These are phyloP conservation scores for Meloidogyne floridensis DNA, from an alignment of 1,140 invertebrate species.

Conservation along the genomic window DNA sequence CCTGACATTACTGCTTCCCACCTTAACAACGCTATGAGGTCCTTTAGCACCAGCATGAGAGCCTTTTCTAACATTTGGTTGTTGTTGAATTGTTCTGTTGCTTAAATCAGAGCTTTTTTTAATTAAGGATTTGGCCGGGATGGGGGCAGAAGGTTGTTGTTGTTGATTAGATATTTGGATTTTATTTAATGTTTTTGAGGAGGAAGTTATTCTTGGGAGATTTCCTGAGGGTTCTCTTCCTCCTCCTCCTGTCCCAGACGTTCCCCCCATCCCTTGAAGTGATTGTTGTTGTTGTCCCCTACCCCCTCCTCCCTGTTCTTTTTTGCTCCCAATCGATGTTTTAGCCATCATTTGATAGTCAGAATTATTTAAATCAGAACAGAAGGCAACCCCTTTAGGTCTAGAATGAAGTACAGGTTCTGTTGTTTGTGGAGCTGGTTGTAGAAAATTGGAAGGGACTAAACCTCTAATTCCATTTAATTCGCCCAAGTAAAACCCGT, in stretches of 20 bases:
- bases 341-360: slow-evolving; percentile 20
- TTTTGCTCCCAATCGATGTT: not conserved
- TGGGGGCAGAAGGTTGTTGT: not conserved
- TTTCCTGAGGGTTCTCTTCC: too few relatives aligned
- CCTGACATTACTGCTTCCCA: not conserved
- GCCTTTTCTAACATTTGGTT: slow-evolving; percentile 2
- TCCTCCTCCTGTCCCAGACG: not conserved
- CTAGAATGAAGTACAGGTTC: slow-evolving; percentile 12
- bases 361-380: slow-evolving; percentile 28
- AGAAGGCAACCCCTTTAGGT: slow-evolving; percentile 54
- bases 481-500: slow-evolving; percentile 90
- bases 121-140: slow-evolving; percentile 20
- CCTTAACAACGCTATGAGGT: slow-evolving; percentile 10
- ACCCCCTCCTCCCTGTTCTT: not conserved
- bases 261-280: not conserved
- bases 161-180: not conserved
- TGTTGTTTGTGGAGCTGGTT: slow-evolving; percentile 63
- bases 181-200: not conserved
- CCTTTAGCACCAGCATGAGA: slow-evolving; percentile 27
- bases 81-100: slow-evolving; percentile 18
- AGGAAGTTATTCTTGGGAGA: not conserved
- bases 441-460: slow-evolving; percentile 92
- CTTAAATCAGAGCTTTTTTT: slow-evolving; percentile 37
- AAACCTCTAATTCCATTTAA: slow-evolving; percentile 84
- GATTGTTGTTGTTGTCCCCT: not conserved